Percentiles rank a stretch among this genome's conserved stretches.
phyloP scores from a whole-genome alignment of 2,113 vertebrate species.

The Cinclus mexicanus region DNA sequence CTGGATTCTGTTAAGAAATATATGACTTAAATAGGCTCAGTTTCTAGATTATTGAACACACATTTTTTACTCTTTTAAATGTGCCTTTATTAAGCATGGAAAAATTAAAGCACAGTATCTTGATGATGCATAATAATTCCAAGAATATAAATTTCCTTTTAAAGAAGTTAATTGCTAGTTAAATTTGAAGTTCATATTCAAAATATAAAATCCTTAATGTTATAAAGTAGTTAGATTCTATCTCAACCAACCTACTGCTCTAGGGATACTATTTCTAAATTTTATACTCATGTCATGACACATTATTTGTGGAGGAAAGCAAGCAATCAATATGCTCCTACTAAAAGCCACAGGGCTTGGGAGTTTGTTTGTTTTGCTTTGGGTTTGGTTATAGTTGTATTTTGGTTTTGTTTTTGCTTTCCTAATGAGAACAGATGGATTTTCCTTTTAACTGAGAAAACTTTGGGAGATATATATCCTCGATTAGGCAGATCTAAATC shows the following conservation, averaged over 20 bases:
- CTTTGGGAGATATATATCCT: background rate
- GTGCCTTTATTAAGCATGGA: background rate
- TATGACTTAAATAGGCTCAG: background rate
- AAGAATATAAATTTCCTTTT: background rate
- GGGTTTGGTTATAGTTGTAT: background rate
- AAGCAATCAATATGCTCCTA: background rate
- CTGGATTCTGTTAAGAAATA: slow-evolving; percentile 24
- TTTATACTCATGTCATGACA: background rate
- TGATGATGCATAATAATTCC: background rate
- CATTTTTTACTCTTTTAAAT: background rate
- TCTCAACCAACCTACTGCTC: background rate
- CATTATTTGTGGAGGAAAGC: background rate
- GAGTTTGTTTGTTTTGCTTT: background rate
- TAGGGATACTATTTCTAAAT: background rate
- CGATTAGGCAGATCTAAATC: background rate
- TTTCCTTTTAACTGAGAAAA: background rate
- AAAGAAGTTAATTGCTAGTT: background rate
- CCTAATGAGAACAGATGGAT: background rate
- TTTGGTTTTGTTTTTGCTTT: background rate
- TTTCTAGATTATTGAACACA: background rate
- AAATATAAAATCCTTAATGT: background rate
- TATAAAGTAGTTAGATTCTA: background rate
- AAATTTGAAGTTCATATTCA: background rate
- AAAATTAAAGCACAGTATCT: background rate
- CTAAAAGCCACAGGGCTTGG: background rate